Evolutionary conservation across 2,888 invertebrate species (phyloP).

Genomic region (Erynnis tages): DNA sequence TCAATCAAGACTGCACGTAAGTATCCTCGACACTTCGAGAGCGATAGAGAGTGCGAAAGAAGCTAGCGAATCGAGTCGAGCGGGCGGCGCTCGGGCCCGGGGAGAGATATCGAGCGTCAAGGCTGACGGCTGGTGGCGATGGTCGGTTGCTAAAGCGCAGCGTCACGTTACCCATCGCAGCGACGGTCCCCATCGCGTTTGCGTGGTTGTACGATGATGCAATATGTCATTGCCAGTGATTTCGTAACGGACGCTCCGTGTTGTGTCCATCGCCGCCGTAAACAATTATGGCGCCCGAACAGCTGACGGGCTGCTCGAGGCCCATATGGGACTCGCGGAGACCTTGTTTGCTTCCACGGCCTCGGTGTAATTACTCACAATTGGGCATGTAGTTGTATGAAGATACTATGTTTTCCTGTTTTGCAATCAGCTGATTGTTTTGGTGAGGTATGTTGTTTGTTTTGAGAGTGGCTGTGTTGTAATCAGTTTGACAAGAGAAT

Average conservation of each 20-base stretch:
- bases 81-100: neutral
- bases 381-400: too few relatives aligned
- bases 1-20: constrained; percentile 99
- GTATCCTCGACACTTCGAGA: constrained; percentile 57
- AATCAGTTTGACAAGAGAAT: too few relatives aligned
- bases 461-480: too few relatives aligned
- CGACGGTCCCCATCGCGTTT: constrained; percentile 30
- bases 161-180: constrained; percentile 48
- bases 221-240: constrained; percentile 70
- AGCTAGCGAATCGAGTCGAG: constrained; percentile 9
- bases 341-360: neutral
- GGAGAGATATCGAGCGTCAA: constrained; percentile 31
- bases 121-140: constrained; percentile 30
- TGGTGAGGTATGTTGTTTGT: too few relatives aligned
- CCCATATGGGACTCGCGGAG: neutral
- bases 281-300: neutral
- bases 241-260: constrained; percentile 46
- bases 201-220: constrained; percentile 58
- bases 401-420: too few relatives aligned
- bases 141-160: constrained; percentile 46
- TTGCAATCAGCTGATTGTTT: too few relatives aligned
- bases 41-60: neutral
- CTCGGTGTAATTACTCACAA: neutral
- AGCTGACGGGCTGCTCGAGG: too few relatives aligned
- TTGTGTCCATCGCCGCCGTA: neutral